These are phyloP conservation scores for Nephrotoma flavescens DNA, from an alignment of 2,888 invertebrate species.

Conservation along the genomic window DNA sequence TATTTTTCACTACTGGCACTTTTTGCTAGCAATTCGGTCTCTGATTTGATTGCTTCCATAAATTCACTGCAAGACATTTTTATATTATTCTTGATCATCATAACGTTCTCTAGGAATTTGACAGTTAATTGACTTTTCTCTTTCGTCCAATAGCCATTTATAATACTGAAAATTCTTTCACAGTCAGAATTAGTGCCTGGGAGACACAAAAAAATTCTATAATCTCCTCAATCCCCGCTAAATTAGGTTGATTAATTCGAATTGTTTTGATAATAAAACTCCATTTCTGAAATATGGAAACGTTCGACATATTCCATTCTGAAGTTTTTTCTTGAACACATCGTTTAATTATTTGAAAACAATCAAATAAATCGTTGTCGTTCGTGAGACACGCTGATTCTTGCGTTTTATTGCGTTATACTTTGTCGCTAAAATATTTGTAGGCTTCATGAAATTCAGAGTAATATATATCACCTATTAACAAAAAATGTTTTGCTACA, in stretches of 20 bases:
- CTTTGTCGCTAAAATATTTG: neutral
- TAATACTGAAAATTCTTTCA: neutral
- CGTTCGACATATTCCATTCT: neutral
- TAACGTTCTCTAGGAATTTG: neutral
- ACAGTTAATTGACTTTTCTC: neutral
- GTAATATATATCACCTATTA: neutral
- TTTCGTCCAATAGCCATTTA: neutral
- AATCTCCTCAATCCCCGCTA: neutral
- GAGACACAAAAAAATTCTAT: neutral
- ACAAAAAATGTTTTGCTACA: too few species aligned
- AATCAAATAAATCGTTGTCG: neutral
- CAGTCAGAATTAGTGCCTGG: neutral
- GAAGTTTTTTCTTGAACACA: neutral
- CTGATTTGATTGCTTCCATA: too few species aligned
- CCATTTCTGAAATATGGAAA: neutral
- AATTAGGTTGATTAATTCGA: neutral
- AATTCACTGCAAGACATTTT: too few species aligned
- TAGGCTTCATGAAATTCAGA: neutral
- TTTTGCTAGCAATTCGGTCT: too few species aligned
- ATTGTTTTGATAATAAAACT: neutral
- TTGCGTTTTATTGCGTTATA: neutral
- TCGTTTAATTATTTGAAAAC: neutral
- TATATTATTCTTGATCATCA: too few species aligned
- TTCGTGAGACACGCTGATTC: neutral
- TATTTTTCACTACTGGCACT: too few species aligned